Conservation (phyloP, 1,140 invertebrate species). For the Oreohelix idahoensis region DNA sequence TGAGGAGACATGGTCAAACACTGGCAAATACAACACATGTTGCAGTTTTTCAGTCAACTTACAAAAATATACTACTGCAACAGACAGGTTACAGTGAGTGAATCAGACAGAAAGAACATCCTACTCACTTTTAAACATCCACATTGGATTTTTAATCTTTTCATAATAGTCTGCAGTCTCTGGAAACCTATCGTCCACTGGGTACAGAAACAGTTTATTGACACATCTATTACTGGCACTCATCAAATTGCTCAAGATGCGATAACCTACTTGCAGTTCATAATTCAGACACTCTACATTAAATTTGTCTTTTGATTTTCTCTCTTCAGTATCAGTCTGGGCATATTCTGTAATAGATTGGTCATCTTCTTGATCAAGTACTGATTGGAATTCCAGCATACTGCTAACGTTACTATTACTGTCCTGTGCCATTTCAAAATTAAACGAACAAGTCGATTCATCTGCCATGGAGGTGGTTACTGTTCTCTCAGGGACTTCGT, state of each 20-base stretch:
- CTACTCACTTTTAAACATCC: conserved; percentile 73
- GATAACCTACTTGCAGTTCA: conserved; percentile 65
- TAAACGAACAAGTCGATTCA: not conserved
- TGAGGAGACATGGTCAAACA: too few species aligned
- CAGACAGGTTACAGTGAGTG: not conserved
- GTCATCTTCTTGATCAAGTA: not conserved
- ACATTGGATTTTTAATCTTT: conserved; percentile 72
- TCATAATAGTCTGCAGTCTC: conserved; percentile 72
- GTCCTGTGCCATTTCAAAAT: not conserved
- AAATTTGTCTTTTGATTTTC: conserved; percentile 2
- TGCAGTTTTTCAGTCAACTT: too few species aligned
- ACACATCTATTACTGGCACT: conserved; percentile 67
- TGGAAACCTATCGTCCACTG: conserved; percentile 63
- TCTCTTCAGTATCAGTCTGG: not conserved
- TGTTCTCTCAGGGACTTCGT: not conserved
- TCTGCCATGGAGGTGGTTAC: not conserved
- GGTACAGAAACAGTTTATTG: conserved; percentile 71
- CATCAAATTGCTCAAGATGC: conserved; percentile 71
- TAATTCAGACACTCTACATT: conserved; percentile 48
- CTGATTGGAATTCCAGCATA: not conserved
- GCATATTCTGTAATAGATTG: too few species aligned
- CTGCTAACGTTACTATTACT: not conserved
- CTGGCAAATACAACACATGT: too few species aligned
- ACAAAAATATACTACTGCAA: too few species aligned
- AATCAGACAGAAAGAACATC: not conserved